phyloP scores from a whole-genome alignment of 1,140 invertebrate genomes.

The Glomeris maerens region DNA sequence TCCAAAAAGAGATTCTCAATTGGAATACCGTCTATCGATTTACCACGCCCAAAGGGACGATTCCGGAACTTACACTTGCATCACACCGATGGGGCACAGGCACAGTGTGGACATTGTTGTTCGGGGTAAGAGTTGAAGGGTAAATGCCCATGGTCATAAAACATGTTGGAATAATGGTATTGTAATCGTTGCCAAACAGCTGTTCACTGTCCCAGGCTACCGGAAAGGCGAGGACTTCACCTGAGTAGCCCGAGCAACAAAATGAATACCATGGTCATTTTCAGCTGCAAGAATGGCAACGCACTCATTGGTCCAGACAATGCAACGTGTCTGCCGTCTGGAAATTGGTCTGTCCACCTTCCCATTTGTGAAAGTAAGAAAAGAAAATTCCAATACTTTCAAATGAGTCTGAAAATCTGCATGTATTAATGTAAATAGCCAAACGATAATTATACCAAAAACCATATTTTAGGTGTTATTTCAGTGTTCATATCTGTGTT shows the following conservation, averaged over 20 bases:
- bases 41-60: constrained; percentile 60
- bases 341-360: constrained; percentile 63
- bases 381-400: not conserved
- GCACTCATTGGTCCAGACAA: constrained; percentile 55
- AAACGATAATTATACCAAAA: constrained; percentile 9
- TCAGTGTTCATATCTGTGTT: constrained; percentile 1
- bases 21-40: constrained; percentile 68
- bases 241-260: constrained; percentile 51
- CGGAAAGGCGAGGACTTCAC: constrained; percentile 49
- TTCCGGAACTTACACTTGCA: constrained; percentile 62
- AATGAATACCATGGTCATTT: constrained; percentile 54
- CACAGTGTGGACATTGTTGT: constrained; percentile 66
- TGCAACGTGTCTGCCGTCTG: constrained; percentile 57
- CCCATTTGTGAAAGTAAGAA: constrained; percentile 62
- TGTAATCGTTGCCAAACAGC: too few species aligned
- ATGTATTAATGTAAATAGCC: too few species aligned
- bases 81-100: constrained; percentile 59
- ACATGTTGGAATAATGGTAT: too few species aligned
- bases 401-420: not conserved
- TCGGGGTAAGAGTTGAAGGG: constrained; percentile 40
- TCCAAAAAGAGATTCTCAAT: constrained; percentile 52
- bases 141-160: too few species aligned
- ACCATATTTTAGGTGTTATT: not conserved
- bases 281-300: constrained; percentile 68
- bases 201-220: constrained; percentile 55